Conservation (phyloP, 2,888 invertebrate species). For the Eutolmus rufibarbis region DNA sequence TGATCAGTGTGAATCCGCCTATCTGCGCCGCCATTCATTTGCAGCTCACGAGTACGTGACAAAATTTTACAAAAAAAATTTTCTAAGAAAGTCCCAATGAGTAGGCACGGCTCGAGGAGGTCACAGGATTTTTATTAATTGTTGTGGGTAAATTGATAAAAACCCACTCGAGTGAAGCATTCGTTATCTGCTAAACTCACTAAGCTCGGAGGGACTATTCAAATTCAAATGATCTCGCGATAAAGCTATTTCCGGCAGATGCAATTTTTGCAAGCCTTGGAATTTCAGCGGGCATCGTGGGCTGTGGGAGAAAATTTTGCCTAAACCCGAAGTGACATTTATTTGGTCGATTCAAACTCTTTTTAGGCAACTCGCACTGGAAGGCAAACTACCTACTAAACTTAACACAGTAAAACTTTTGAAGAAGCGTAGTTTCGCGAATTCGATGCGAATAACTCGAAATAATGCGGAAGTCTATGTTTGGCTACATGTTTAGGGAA, state of each 20-base stretch:
- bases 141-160: not conserved
- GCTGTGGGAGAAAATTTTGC: not conserved
- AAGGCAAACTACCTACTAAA: not conserved
- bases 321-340: not conserved
- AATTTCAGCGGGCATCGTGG: not conserved
- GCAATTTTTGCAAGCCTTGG: not conserved
- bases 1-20: not conserved
- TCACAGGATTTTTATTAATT: not conserved
- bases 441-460: not conserved
- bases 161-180: not conserved
- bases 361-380: not conserved
- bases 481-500: not conserved
- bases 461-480: not conserved
- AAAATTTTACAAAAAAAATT: not conserved
- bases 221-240: slow-evolving; percentile 6
- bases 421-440: not conserved
- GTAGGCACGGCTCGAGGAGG: not conserved
- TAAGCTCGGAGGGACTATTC: not conserved
- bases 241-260: slow-evolving; percentile 4
- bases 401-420: not conserved
- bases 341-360: not conserved
- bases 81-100: not conserved
- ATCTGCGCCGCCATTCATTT: not conserved
- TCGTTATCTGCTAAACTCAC: not conserved
- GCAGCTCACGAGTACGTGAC: not conserved